phyloP scores from a whole-genome alignment of 64 coral and sea anemone genomes.

The Hydrozoanthus tunicans region DNA sequence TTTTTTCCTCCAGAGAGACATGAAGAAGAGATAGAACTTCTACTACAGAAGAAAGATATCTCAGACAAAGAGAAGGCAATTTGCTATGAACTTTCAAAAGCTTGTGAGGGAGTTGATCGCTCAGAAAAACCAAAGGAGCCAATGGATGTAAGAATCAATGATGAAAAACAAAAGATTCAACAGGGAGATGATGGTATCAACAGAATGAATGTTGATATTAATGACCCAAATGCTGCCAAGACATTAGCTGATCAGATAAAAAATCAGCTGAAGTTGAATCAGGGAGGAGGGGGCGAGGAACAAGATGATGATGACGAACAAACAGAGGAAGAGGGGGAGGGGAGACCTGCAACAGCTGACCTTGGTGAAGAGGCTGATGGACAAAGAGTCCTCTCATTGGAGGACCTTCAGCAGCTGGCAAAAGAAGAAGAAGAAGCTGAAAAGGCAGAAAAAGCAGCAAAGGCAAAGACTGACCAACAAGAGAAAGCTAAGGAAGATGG shows the following conservation, averaged over 20 bases:
- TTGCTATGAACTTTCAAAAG: constrained; percentile 89
- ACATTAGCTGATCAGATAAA: constrained; percentile 93
- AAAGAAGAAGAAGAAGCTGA: constrained; percentile 59
- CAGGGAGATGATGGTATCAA: constrained; percentile 67
- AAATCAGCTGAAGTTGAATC: constrained; percentile 56
- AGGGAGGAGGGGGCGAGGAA: neutral
- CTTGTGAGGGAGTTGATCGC: constrained; percentile 94
- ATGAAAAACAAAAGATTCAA: constrained; percentile 76
- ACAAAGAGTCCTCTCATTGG: constrained; percentile 2
- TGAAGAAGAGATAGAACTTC: constrained; percentile 92
- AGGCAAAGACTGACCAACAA: neutral
- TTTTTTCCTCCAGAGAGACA: constrained; percentile 74
- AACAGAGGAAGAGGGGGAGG: constrained; percentile 22
- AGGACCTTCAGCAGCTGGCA: constrained; percentile 41
- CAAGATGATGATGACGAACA: constrained; percentile 37
- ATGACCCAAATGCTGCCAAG: constrained; percentile 79
- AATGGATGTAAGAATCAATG: constrained; percentile 79
- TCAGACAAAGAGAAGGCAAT: constrained; percentile 76
- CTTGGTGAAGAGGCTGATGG: neutral
- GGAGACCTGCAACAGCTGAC: neutral
- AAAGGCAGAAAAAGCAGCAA: constrained; percentile 27
- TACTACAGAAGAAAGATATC: constrained; percentile 53
- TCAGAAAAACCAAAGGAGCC: constrained; percentile 90
- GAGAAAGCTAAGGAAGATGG: constrained; percentile 17
- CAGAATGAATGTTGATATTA: constrained; percentile 88